Evolutionary conservation across 2,888 invertebrate species (phyloP).

Genomic region (Habrosyne pyritoides): DNA sequence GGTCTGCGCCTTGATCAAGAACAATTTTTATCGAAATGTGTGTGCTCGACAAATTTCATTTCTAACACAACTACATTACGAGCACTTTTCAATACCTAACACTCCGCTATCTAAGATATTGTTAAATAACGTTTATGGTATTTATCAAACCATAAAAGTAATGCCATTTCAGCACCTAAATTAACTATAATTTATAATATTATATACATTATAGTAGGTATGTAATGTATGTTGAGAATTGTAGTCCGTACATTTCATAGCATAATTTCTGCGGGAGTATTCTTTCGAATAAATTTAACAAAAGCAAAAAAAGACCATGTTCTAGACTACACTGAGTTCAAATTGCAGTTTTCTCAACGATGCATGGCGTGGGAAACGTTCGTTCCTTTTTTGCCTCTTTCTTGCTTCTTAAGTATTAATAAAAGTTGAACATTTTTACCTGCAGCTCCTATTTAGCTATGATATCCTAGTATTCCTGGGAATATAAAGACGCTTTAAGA

Average conservation of each 20-base stretch:
- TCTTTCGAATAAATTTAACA: too few relatives aligned
- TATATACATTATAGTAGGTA: too few relatives aligned
- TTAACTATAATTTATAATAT: neutral
- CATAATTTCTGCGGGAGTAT: too few relatives aligned
- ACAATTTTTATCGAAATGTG: neutral
- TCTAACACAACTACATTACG: neutral
- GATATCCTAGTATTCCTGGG: conserved; percentile 1
- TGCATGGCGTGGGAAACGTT: neutral
- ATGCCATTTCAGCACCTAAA: neutral
- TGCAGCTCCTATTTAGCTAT: neutral
- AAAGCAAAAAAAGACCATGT: too few relatives aligned
- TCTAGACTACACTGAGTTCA: too few relatives aligned
- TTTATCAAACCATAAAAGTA: neutral
- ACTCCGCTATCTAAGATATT: neutral
- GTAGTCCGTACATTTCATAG: too few relatives aligned
- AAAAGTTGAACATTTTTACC: neutral
- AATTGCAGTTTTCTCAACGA: neutral
- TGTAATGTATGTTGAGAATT: too few relatives aligned
- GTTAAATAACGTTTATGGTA: neutral
- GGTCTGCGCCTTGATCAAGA: neutral
- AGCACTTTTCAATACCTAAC: neutral
- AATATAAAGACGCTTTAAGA: neutral
- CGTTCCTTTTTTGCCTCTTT: neutral
- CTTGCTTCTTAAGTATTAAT: neutral
- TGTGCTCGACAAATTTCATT: neutral